Base-by-base conservation (phyloP, 1,140 invertebrate genomes). In the Leptopilina clavipes region DNA sequence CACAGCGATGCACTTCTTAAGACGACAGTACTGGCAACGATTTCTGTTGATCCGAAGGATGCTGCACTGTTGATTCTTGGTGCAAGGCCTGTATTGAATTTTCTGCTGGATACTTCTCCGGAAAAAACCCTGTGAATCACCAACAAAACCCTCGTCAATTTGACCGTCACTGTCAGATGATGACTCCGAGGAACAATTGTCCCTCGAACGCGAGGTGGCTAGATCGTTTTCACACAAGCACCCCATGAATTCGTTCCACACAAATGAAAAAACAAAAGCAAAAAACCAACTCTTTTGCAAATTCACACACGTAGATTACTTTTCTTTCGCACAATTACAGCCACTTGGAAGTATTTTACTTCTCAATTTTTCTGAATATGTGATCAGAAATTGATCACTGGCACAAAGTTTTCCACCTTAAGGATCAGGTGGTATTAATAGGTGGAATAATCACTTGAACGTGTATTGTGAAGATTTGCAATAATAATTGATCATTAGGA, bases 1-100 rank as follows among this genome's bases (percentile, higher is more conserved):
- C 79, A 98, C 98, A 73, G 96, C 95, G 88, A 99, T 97, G 92
- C 98, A 99, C 93, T 99, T 99, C 92, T 98, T 98, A 83, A 99
- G 94, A 80, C 98, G 93, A 92, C 97, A 98, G 90, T 98, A 98
- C 89, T 99, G 97, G 91, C 98, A 99, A 82, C 98, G 94, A 91
- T 99, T 99, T 87, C 98, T 93, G 93, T 98, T 99, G 91, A 98
- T 98, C 82, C 97, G 93, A 74, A 98, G 93, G 84, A 99, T 99
- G 90, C 96, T 96, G 92, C 98, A 99, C 93, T 98, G 97, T 90
- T 99, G 97, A 90, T 98, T 98, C 91, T 98, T 98, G 85, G 97
- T 98, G 92, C 98, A 99, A 43, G 97, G 97, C 83, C 98, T 93
- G 92, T 98, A 99, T 90, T 98, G 97, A 80, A 99, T 98, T 92